These are phyloP conservation scores for Lucifuga dentata DNA, from an alignment of 2,113 vertebrate species.

Conservation along the genomic window DNA sequence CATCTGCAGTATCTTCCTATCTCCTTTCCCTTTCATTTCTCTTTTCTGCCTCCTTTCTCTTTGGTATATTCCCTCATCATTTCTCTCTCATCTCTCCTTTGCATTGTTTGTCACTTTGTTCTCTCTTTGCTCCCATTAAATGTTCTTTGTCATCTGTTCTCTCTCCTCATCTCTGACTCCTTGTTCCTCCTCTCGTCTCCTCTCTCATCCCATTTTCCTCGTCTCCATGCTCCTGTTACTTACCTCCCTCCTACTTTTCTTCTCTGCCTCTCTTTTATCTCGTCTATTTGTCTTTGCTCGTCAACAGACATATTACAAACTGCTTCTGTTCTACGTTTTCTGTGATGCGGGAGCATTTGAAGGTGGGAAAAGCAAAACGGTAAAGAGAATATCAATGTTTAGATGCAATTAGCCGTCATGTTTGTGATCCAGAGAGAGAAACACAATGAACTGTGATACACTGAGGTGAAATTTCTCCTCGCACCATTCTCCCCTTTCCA, in stretches of 20 bases:
- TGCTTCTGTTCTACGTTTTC: constrained; percentile 13
- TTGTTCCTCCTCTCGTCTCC: not conserved
- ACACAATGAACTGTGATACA: constrained; percentile 13
- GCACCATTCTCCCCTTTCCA: not conserved
- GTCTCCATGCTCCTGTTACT: not conserved
- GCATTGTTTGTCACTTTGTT: constrained; percentile 12
- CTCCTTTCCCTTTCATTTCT: constrained; percentile 1
- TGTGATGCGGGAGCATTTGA: constrained; percentile 17
- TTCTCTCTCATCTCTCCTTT: constrained; percentile 22
- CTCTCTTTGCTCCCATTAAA: constrained; percentile 29
- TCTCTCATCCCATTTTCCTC: not conserved
- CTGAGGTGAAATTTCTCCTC: constrained; percentile 1
- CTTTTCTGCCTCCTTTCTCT: constrained; percentile 10
- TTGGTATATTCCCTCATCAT: constrained; percentile 14
- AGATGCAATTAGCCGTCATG: constrained; percentile 35
- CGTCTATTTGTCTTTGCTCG: constrained; percentile 38
- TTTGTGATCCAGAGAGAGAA: constrained; percentile 21
- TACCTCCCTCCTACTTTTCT: not conserved
- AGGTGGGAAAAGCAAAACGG: constrained; percentile 10
- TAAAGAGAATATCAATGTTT: constrained; percentile 44
- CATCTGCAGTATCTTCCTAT: not conserved
- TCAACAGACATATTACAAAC: constrained; percentile 49
- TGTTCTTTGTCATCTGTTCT: constrained; percentile 31
- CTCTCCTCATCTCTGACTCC: not conserved
- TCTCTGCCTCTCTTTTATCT: constrained; percentile 13